These are phyloP conservation scores for Neotragus moschatus DNA, from an alignment of 2,113 vertebrate genomes.

Conservation along the genomic window DNA sequence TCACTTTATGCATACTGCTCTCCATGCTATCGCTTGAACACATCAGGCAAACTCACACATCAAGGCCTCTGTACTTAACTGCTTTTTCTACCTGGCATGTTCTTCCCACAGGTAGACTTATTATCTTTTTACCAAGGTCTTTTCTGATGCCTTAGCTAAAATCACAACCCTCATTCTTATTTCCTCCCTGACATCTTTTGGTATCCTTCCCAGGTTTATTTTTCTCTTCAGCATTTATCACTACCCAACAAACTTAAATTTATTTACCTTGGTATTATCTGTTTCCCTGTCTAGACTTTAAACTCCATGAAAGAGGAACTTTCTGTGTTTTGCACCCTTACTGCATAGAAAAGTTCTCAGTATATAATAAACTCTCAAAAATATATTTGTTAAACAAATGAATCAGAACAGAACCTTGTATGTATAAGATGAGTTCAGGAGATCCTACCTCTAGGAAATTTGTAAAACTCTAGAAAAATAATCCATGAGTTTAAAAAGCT, in stretches of 20 bases:
- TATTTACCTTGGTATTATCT: not conserved
- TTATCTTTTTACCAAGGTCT: not conserved
- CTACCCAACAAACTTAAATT: not conserved
- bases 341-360: not conserved
- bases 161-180: not conserved
- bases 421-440: not conserved
- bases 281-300: not conserved
- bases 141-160: not conserved
- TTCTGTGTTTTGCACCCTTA: not conserved
- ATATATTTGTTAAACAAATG: conserved; percentile 14
- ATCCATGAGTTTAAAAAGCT: not conserved
- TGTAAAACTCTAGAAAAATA: not conserved
- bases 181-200: not conserved
- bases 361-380: not conserved
- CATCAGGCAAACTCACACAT: not conserved
- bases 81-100: not conserved
- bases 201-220: not conserved
- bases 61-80: not conserved
- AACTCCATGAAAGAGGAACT: not conserved
- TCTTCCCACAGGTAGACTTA: not conserved
- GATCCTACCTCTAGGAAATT: not conserved
- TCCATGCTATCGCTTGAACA: not conserved
- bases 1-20: not conserved
- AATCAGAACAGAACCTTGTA: not conserved
- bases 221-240: not conserved